phyloP scores from a whole-genome alignment of 2,113 vertebrate species.

The Chlorocebus sabaeus region DNA sequence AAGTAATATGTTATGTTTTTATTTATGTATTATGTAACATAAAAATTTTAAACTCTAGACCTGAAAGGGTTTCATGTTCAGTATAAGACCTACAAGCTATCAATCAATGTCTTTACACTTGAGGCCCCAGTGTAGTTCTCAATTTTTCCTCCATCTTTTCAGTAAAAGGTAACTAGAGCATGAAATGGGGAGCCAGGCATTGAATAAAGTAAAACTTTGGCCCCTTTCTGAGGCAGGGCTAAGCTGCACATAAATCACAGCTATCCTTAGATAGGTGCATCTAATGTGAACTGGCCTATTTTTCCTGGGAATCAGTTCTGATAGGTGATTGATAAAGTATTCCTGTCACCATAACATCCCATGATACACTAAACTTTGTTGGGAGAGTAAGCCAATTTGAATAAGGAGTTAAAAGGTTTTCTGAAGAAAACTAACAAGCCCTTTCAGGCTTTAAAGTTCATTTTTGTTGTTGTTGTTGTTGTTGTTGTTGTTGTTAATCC shows the following conservation, averaged over 20 bases:
- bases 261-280: neutral
- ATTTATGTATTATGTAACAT: neutral
- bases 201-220: neutral
- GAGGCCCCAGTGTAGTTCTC: neutral
- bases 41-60: neutral
- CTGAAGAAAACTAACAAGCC: neutral
- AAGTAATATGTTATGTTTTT: neutral
- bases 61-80: neutral
- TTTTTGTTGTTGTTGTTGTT: neutral
- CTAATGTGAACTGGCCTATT: neutral
- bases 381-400: neutral
- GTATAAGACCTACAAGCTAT: neutral
- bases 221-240: neutral
- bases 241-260: neutral
- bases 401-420: constrained; percentile 1
- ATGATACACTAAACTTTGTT: neutral
- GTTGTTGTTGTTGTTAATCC: neutral
- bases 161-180: neutral
- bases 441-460: constrained; percentile 25
- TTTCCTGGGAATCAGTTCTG: neutral
- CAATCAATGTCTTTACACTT: neutral
- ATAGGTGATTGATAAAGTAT: neutral
- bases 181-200: neutral
- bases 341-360: neutral
- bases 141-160: neutral